Evolutionary conservation across 2,797 vertebrate genomes (phyloP), one percentile per base, ranked within the genome.

Genomic region (Galago senegalensis): DNA sequence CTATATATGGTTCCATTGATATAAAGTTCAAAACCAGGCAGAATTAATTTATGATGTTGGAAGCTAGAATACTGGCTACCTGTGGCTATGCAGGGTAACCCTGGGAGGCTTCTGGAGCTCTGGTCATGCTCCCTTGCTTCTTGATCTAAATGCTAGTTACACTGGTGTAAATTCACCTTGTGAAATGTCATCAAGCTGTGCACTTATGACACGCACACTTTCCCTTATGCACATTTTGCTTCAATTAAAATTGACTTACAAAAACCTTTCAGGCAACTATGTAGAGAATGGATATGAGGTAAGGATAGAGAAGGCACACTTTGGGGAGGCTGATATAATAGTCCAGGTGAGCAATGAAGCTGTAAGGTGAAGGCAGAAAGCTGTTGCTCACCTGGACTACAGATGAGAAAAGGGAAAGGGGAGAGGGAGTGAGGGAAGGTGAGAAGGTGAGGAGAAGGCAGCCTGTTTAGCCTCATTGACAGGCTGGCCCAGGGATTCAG

Each of bases 1-100:
- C 23, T 60, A 25, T 60, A 49, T 60, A 49, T 27, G 20, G 73
- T 86, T 86, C 79, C 27, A 75, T 7, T 23, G 37, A 69, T 60
- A n/a, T 14, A n/a, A 53, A 90, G 75, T 85, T 87, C n/a, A 69
- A 93, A 86, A 23, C 20, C 88, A 83, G 83, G 83, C 70, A 63
- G 70, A 87, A 87, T 40, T 77, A 56, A 34, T 65, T 91, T 76
- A 70, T 77, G 69, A 60, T 12, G 11, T 87, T 83, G 70, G 34
- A 82, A 93, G 76, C 27, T 29, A 34, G 76, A 75, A 90, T 43
- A 69, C 75, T 61, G 34, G 49, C 60, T 69, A 82, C 17, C 43
- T 53, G 70, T 70, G 43, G 56, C 53, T 53, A 46, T 0, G 17
- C 5, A 46, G 14, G 11, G 20, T 40, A 27, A 43, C 60, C 70